Conservation (phyloP, 2,113 vertebrate genomes). For the Enhydra lutris region DNA sequence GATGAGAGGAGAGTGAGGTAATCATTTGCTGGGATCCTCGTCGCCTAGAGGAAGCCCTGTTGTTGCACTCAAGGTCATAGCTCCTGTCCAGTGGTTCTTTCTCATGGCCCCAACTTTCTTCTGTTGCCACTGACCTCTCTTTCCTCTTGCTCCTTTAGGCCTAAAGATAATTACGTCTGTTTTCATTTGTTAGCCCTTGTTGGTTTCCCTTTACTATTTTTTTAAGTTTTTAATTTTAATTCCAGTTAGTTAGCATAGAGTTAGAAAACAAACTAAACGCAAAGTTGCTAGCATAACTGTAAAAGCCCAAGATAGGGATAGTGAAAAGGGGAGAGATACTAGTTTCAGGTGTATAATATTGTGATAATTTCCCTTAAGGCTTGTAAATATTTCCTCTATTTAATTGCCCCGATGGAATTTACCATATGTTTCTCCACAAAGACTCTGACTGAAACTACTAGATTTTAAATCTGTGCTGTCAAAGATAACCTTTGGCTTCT, state of each 20-base stretch:
- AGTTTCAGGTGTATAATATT: neutral
- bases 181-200: neutral
- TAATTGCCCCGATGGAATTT: neutral
- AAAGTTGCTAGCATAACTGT: too few species aligned
- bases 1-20: neutral
- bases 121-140: neutral
- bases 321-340: too few species aligned
- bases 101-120: neutral
- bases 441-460: neutral
- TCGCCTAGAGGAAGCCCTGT: neutral
- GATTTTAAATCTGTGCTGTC: neutral
- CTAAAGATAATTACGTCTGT: neutral
- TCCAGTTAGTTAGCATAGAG: neutral
- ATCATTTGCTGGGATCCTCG: neutral
- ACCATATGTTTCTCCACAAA: neutral
- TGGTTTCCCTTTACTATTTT: neutral
- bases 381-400: neutral
- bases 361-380: neutral
- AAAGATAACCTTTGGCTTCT: constrained; percentile 21
- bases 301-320: too few species aligned
- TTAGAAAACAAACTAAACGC: too few species aligned
- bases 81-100: neutral
- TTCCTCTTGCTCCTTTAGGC: neutral
- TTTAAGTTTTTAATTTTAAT: neutral
- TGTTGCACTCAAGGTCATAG: neutral